phyloP scores from a whole-genome alignment of 2,113 vertebrate genomes.

The Taxidea taxus region DNA sequence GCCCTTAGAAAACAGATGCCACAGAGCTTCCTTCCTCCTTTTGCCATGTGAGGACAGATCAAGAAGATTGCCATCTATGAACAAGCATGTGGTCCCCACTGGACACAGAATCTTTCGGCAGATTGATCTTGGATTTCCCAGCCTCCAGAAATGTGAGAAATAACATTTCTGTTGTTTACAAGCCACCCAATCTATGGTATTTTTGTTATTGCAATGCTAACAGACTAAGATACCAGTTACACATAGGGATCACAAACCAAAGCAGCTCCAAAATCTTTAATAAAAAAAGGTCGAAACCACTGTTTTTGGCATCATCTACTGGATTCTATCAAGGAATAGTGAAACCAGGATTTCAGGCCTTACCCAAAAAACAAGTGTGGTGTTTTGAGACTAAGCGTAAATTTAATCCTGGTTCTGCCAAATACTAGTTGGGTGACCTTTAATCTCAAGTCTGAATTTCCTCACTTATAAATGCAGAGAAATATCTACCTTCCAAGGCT shows the following conservation, averaged over 20 bases:
- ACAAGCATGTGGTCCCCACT: background rate
- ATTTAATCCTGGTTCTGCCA: background rate
- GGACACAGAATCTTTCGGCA: background rate
- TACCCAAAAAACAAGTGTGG: background rate
- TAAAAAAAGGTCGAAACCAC: background rate
- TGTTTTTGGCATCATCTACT: background rate
- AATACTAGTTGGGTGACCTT: background rate
- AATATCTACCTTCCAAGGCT: background rate
- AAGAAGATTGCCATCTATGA: background rate
- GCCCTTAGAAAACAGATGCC: background rate
- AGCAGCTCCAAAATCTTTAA: conserved; percentile 1
- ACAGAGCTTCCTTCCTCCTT: background rate
- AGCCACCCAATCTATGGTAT: background rate
- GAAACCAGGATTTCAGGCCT: background rate
- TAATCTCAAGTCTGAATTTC: background rate
- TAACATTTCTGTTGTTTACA: background rate
- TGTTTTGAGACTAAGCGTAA: background rate
- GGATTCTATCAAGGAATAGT: background rate
- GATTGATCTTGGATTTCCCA: background rate
- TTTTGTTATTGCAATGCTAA: background rate
- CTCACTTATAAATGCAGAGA: background rate
- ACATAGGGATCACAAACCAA: background rate
- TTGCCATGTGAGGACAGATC: background rate
- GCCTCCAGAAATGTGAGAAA: background rate
- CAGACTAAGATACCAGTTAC: background rate